Base-by-base conservation (phyloP, 2,113 vertebrate species). In the Dromiciops gliroides region DNA sequence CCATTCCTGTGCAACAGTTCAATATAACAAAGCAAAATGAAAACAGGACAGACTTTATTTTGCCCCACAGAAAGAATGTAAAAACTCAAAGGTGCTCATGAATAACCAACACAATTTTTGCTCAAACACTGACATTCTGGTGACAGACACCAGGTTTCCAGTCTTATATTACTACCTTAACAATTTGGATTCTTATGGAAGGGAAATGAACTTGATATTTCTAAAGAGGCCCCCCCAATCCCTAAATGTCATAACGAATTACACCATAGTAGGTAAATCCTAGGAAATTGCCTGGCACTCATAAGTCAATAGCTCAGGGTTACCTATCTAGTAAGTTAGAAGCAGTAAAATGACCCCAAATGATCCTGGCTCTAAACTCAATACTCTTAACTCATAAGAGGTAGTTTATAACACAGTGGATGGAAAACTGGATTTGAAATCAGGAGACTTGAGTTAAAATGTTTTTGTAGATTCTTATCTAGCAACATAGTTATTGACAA, bases 281-380 rank as follows among this genome's bases (percentile, higher is more conserved):
- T n/a, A 75, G 60, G 60, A 75, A n/a, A n/a, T n/a, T 75, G 37
- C 37, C 37, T 19, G 14, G 31, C 37, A n/a, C 31, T n/a, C 12
- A 75, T 25, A 60, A 83, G 67, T 83, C n/a, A 83, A 19, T 83
- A 44, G 67, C n/a, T 44, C n/a, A 83, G 19, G 31, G 3, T 83
- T 44, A 83, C 23, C 22, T 2, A 0, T 22, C 12, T 75, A 75
- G 37, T 83, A 83, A 8, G 67, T 83, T 2, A 44, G n/a, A 23
- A 23, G 37, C 16, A 0, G 16, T 19, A 44, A 2, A 2, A 1
- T 19, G 16, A 44, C 3, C n/a, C 19, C 67, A 23, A 2, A 1
- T 83, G 16, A 44, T 44, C 67, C 19, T 23, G 6, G 19, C 67
- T 83, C 67, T 44, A 44, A 44, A 67, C 60, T n/a, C 60, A n/a